Evolutionary conservation across 2,797 vertebrate species (phyloP).

Genomic region (Microctenopoma steveboyesi): DNA sequence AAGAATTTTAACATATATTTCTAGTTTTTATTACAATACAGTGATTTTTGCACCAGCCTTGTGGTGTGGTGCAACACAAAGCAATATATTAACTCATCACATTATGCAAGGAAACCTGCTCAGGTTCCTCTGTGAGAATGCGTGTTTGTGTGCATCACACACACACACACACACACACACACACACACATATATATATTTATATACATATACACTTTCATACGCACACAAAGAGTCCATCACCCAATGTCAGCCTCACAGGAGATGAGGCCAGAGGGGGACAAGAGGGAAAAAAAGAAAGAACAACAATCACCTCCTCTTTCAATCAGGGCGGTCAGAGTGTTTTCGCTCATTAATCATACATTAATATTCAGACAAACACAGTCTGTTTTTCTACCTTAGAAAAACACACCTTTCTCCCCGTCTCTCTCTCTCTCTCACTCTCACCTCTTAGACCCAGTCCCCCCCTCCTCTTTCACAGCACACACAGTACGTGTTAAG

Average conservation of each 20-base stretch:
- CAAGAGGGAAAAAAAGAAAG: slow-evolving; percentile 39
- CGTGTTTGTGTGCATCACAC: too few species aligned
- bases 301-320: slow-evolving; percentile 72
- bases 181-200: not conserved
- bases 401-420: slow-evolving; percentile 66
- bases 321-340: slow-evolving; percentile 73
- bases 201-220: not conserved
- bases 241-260: slow-evolving; percentile 45
- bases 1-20: too few species aligned
- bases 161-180: not conserved
- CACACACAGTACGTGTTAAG: slow-evolving; percentile 65
- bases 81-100: not conserved
- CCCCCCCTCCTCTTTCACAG: slow-evolving; percentile 34
- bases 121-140: not conserved
- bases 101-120: not conserved
- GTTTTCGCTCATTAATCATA: slow-evolving; percentile 83
- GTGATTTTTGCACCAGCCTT: not conserved
- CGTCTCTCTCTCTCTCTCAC: slow-evolving; percentile 39
- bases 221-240: slow-evolving; percentile 28
- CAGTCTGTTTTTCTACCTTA: slow-evolving; percentile 76
- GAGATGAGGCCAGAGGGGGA: slow-evolving; percentile 38
- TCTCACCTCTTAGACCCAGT: slow-evolving; percentile 40
- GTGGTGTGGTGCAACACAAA: too few species aligned
- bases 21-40: not conserved
- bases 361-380: slow-evolving; percentile 82